phyloP scores from a whole-genome alignment of 30 jellyfish, hydroid and myxozoan species.

The Mastigias papua region DNA sequence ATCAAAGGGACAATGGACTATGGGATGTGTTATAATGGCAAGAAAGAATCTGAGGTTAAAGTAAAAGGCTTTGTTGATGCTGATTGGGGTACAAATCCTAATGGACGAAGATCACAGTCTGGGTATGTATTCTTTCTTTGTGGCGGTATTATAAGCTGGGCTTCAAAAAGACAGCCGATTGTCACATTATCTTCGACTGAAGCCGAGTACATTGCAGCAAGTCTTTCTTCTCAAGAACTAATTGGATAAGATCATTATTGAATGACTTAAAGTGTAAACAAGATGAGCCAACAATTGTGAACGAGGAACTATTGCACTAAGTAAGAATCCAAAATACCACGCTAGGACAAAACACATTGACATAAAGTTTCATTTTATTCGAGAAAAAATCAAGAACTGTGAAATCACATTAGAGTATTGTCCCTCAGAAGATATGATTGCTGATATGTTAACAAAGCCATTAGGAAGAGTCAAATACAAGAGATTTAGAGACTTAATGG shows the following conservation, averaged over 20 bases:
- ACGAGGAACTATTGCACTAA: background rate
- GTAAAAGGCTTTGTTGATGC: constrained; percentile 45
- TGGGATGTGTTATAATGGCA: too few species aligned
- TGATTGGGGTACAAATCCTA: constrained; percentile 41
- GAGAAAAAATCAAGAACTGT: background rate
- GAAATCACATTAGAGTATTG: background rate
- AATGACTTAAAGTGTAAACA: background rate
- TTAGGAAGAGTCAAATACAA: background rate
- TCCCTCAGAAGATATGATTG: background rate
- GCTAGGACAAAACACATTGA: background rate
- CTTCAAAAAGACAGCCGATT: background rate
- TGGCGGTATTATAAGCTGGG: background rate
- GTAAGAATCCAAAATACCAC: background rate
- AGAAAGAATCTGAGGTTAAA: background rate
- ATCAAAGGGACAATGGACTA: constrained; percentile 60
- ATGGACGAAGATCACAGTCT: background rate
- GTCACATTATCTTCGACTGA: constrained; percentile 23
- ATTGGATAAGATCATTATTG: background rate
- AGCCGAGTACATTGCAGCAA: background rate
- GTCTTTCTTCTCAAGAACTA: background rate
- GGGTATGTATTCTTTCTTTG: constrained; percentile 19
- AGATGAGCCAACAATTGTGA: background rate
- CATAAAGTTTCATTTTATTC: background rate
- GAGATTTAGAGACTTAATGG: too few species aligned
- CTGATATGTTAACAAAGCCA: background rate